Conservation (phyloP, 2,888 invertebrate species). For the Cylindroiulus punctatus region DNA sequence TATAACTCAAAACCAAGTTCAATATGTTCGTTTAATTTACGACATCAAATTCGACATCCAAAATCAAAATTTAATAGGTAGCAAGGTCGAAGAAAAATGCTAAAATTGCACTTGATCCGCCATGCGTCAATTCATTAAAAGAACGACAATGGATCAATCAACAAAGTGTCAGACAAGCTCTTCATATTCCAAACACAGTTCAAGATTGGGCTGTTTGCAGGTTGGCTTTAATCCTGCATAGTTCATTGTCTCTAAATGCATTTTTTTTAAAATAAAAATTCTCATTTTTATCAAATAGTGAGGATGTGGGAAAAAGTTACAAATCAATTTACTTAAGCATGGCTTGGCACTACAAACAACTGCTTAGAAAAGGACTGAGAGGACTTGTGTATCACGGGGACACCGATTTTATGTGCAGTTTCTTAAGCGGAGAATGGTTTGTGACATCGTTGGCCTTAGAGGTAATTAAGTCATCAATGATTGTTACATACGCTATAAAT, state of each 20-base stretch:
- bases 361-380: background rate
- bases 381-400: conserved; percentile 26
- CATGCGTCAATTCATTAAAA: background rate
- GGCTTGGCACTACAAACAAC: background rate
- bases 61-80: background rate
- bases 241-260: no score
- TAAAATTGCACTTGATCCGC: background rate
- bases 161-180: conserved; percentile 59
- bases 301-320: background rate
- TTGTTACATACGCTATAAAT: no score
- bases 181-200: conserved; percentile 60
- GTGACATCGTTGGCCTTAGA: background rate
- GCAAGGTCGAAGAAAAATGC: background rate
- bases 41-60: no score
- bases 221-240: no score
- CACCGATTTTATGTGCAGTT: background rate
- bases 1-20: no score
- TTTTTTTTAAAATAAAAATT: no score
- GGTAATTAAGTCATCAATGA: background rate
- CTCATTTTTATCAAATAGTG: no score
- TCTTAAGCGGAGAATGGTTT: conserved; percentile 36
- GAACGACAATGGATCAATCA: conserved; percentile 57
- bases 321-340: background rate
- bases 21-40: no score
- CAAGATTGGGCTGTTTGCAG: conserved; percentile 60